phyloP scores from a whole-genome alignment of 2,113 vertebrate species.

The Hippocampus comes region DNA sequence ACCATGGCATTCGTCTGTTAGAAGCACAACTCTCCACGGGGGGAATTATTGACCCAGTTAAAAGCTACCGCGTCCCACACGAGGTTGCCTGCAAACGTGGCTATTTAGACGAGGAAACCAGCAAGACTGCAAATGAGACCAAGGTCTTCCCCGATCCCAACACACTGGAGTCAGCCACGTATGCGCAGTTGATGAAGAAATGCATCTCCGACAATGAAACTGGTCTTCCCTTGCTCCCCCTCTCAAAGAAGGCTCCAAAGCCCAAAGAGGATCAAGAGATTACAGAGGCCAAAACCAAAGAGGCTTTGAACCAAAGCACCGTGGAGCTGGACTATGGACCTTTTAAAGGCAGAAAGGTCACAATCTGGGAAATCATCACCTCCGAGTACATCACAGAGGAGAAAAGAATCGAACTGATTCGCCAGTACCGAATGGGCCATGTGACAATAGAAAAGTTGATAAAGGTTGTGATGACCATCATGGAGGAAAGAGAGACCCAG shows the following conservation, averaged over 20 bases:
- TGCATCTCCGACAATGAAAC: conserved; percentile 83
- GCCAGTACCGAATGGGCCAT: conserved; percentile 83
- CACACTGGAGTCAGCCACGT: conserved; percentile 75
- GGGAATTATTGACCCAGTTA: conserved; percentile 85
- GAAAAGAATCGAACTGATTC: conserved; percentile 83
- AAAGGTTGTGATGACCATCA: conserved; percentile 84
- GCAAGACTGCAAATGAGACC: conserved; percentile 60
- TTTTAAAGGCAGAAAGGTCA: conserved; percentile 82
- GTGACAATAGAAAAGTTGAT: conserved; percentile 91
- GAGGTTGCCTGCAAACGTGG: conserved; percentile 84
- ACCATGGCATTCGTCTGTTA: conserved; percentile 82
- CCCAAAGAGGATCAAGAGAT: conserved; percentile 75
- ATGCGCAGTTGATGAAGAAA: conserved; percentile 77
- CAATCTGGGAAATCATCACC: conserved; percentile 91
- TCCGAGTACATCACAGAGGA: conserved; percentile 90
- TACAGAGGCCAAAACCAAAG: conserved; percentile 80
- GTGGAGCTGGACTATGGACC: conserved; percentile 82
- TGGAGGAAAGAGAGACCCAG: conserved; percentile 80
- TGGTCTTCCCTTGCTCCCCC: conserved; percentile 76
- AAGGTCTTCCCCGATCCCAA: conserved; percentile 83
- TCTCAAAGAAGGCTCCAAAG: conserved; percentile 79
- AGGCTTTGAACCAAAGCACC: conserved; percentile 76
- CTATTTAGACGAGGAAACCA: conserved; percentile 79
- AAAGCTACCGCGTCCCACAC: conserved; percentile 85
- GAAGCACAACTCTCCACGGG: conserved; percentile 88